Percentiles rank a stretch among this genome's conserved stretches.
phyloP scores from a whole-genome alignment of 2,113 vertebrate genomes.

The Promerops cafer region DNA sequence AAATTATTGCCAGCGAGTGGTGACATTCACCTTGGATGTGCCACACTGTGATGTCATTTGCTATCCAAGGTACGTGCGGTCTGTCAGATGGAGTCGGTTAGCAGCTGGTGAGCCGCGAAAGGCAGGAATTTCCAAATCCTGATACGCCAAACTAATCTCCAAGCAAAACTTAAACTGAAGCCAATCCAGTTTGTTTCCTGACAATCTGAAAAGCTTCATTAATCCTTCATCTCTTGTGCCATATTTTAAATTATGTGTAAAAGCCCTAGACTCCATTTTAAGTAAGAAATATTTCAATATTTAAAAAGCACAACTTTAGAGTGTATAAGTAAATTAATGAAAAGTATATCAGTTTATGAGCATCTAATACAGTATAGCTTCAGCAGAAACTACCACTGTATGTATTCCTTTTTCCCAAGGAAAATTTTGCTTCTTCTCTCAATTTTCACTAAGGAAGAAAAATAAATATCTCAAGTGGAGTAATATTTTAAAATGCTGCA shows the following conservation, averaged over 20 bases:
- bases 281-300: background rate
- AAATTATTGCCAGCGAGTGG: constrained; percentile 29
- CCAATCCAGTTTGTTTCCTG: background rate
- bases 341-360: background rate
- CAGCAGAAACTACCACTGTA: background rate
- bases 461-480: background rate
- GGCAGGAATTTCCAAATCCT: background rate
- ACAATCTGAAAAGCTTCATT: background rate
- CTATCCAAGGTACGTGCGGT: background rate
- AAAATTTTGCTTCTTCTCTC: background rate
- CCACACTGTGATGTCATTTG: constrained; percentile 36
- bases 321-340: background rate
- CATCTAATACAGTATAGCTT: background rate
- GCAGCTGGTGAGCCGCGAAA: background rate
- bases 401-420: background rate
- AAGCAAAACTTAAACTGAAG: background rate
- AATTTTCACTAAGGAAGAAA: background rate
- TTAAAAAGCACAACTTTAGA: background rate
- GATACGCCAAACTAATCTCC: background rate
- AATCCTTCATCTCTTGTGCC: background rate
- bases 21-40: constrained; percentile 43
- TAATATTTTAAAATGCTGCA: background rate
- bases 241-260: background rate
- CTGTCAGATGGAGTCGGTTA: constrained; percentile 11
- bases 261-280: background rate